Conservation (phyloP, 2,113 vertebrate species). For the Ascaphus truei region DNA sequence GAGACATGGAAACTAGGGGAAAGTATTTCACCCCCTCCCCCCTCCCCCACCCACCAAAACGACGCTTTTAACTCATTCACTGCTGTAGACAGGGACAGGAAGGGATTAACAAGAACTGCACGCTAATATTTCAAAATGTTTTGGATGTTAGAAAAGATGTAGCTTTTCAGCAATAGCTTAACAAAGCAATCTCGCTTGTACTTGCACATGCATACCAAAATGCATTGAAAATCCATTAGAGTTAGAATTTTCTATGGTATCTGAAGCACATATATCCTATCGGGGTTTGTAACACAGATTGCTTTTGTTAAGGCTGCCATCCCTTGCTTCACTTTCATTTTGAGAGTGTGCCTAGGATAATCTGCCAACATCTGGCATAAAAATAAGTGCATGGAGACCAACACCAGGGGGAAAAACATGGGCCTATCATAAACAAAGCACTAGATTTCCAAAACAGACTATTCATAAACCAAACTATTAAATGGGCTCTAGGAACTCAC, state of each 20-base stretch:
- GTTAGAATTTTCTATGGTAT: slow-evolving; percentile 1
- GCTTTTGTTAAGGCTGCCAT: neutral
- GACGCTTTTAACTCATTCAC: neutral
- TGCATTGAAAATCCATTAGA: slow-evolving; percentile 21
- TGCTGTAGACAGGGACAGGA: neutral
- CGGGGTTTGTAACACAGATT: neutral
- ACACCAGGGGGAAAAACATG: no score
- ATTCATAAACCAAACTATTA: neutral
- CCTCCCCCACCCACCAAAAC: slow-evolving; percentile 15
- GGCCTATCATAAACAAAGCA: no score
- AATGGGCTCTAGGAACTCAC: no score
- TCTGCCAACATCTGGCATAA: neutral
- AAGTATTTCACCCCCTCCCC: no score
- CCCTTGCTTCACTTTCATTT: neutral
- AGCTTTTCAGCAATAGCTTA: neutral
- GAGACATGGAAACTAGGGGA: no score
- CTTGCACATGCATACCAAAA: neutral
- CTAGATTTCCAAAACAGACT: neutral
- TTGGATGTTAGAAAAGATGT: slow-evolving; percentile 1
- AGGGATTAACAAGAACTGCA: slow-evolving; percentile 1
- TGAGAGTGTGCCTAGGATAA: neutral
- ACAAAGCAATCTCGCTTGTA: neutral
- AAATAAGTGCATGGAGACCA: no score
- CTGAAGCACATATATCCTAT: neutral
- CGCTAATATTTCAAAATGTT: no score